Conservation (phyloP, 2,888 invertebrate species). For the Idaea straminata region DNA sequence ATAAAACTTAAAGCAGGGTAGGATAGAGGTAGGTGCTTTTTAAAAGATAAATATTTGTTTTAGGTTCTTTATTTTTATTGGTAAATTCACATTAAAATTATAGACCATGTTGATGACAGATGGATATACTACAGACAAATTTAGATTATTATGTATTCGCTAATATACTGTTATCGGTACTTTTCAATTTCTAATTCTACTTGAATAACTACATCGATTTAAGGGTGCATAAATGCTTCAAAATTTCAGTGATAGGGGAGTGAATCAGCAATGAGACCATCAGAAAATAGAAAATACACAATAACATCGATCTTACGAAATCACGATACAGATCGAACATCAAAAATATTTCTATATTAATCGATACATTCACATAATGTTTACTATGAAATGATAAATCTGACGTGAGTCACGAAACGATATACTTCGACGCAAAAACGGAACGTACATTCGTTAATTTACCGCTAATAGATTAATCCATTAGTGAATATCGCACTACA, state of each 20-base stretch:
- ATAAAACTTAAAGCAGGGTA: no score
- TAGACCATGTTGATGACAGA: constrained; percentile 76
- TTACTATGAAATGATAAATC: constrained; percentile 55
- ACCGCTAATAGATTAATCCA: constrained; percentile 50
- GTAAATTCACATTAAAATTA: constrained; percentile 80
- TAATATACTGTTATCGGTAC: constrained; percentile 76
- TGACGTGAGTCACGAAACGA: constrained; percentile 47
- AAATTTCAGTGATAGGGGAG: constrained; percentile 61
- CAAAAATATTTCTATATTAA: constrained; percentile 75
- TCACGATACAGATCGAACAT: constrained; percentile 76
- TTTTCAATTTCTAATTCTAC: constrained; percentile 74
- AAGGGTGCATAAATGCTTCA: constrained; percentile 76
- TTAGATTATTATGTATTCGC: constrained; percentile 62
- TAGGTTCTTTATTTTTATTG: constrained; percentile 74
- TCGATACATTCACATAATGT: constrained; percentile 67
- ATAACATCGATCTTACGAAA: constrained; percentile 63
- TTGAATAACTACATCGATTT: constrained; percentile 68
- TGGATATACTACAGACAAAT: constrained; percentile 74
- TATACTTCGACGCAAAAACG: constrained; percentile 40
- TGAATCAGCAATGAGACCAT: constrained; percentile 59
- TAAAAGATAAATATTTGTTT: neutral
- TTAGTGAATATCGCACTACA: constrained; percentile 33
- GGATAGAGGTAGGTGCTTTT: neutral
- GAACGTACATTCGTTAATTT: constrained; percentile 49
- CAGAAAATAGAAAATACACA: constrained; percentile 68